Conservation (phyloP, 1,140 invertebrate genomes). For the Macrotrachela quadricornifera region DNA sequence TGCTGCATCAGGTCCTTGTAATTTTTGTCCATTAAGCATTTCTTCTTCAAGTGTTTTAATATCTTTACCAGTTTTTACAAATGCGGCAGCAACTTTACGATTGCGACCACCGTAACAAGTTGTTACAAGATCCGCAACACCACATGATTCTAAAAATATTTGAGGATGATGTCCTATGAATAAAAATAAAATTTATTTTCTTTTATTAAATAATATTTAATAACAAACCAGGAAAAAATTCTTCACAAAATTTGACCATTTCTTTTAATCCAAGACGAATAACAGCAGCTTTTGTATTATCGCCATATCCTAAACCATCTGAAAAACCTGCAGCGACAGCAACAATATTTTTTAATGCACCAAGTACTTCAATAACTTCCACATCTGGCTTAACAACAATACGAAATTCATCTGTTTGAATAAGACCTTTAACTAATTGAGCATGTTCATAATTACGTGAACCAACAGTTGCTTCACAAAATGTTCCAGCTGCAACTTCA, state of each 20-base stretch:
- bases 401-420: conserved; percentile 83
- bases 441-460: conserved; percentile 52
- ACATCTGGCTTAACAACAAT: conserved; percentile 85
- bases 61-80: conserved; percentile 44
- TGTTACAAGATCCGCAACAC: conserved; percentile 91
- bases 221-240: conserved; percentile 19
- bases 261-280: conserved; percentile 87
- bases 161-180: conserved; percentile 31
- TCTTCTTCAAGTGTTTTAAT: conserved; percentile 75
- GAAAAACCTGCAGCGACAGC: conserved; percentile 91
- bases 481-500: conserved; percentile 81
- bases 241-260: conserved; percentile 28
- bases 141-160: conserved; percentile 97
- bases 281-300: conserved; percentile 96
- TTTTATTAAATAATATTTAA: not conserved
- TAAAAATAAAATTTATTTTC: no score
- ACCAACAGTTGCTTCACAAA: conserved; percentile 94
- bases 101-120: conserved; percentile 96
- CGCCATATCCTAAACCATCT: conserved; percentile 75
- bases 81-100: conserved; percentile 75
- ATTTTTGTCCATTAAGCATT: conserved; percentile 88
- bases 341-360: conserved; percentile 96
- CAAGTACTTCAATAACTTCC: conserved; percentile 88
- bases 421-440: conserved; percentile 57
- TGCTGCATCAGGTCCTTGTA: conserved; percentile 90